A percentile compares a stretch with the other conserved stretches of the same genome.
Conservation (phyloP, 92 coral and sea anemone genomes). For the Plumapathes pennacea region DNA sequence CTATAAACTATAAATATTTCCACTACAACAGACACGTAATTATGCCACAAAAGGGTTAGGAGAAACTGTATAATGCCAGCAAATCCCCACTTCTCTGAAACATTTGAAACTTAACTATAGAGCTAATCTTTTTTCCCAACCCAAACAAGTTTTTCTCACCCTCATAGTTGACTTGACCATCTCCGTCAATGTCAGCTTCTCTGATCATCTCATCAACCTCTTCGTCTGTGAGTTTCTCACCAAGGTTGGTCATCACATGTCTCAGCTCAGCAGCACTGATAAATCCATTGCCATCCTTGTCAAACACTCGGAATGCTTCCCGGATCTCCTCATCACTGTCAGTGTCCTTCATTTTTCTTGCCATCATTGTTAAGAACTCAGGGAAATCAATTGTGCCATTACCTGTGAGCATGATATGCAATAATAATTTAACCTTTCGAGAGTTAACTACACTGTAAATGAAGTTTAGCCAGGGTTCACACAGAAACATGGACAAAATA, state of each 20-base stretch:
- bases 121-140: too few species aligned
- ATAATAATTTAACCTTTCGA: too few species aligned
- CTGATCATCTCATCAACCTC: slow-evolving; percentile 79
- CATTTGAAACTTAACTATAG: neutral
- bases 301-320: slow-evolving; percentile 82
- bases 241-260: slow-evolving; percentile 77
- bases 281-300: slow-evolving; percentile 79
- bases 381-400: slow-evolving; percentile 76
- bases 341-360: slow-evolving; percentile 68
- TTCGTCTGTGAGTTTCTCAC: slow-evolving; percentile 77
- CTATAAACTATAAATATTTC: neutral
- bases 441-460: too few species aligned
- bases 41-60: too few species aligned
- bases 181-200: slow-evolving; percentile 77
- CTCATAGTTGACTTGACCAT: slow-evolving; percentile 75
- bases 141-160: slow-evolving; percentile 15
- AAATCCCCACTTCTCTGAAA: too few species aligned
- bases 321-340: slow-evolving; percentile 74
- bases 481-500: too few species aligned
- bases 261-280: slow-evolving; percentile 71
- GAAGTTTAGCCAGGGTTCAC: too few species aligned
- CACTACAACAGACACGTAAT: neutral
- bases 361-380: slow-evolving; percentile 83
- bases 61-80: too few species aligned
- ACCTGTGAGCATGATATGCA: slow-evolving; percentile 27